A percentile compares a stretch with the other conserved stretches of the same genome.
Evolutionary conservation across 2,113 vertebrate species (phyloP).

Genomic region (Euleptes europaea): DNA sequence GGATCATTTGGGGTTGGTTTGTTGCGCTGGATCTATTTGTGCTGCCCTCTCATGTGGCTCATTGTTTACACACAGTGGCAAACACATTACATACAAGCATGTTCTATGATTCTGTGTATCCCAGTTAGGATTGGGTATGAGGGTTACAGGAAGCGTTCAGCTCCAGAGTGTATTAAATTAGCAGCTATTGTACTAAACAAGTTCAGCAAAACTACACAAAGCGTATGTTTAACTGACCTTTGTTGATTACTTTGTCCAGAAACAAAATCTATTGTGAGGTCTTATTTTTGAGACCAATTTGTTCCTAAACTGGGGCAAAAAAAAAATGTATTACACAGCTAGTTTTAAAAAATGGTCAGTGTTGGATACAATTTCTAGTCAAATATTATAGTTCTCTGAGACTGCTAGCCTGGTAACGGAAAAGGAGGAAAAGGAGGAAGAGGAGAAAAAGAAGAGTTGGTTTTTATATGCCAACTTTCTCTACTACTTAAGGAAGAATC

Average conservation of each 20-base stretch:
- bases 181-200: constrained; percentile 20
- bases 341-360: background rate
- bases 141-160: background rate
- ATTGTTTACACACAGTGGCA: too few relatives aligned
- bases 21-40: too few relatives aligned
- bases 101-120: background rate
- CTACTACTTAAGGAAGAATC: too few relatives aligned
- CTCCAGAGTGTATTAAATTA: constrained; percentile 1
- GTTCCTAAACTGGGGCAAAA: background rate
- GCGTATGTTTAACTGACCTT: background rate
- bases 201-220: background rate
- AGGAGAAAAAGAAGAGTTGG: too few relatives aligned
- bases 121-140: background rate
- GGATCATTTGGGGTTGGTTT: background rate
- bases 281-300: background rate
- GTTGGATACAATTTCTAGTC: background rate
- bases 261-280: background rate
- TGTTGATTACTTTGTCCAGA: background rate
- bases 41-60: too few relatives aligned
- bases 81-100: too few relatives aligned
- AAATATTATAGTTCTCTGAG: background rate
- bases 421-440: too few relatives aligned
- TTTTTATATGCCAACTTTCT: too few relatives aligned
- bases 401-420: background rate
- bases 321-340: background rate